Evolutionary conservation across 2,888 invertebrate genomes (phyloP), one percentile per base, ranked within the genome.

Genomic region (Euzophera pinguis): DNA sequence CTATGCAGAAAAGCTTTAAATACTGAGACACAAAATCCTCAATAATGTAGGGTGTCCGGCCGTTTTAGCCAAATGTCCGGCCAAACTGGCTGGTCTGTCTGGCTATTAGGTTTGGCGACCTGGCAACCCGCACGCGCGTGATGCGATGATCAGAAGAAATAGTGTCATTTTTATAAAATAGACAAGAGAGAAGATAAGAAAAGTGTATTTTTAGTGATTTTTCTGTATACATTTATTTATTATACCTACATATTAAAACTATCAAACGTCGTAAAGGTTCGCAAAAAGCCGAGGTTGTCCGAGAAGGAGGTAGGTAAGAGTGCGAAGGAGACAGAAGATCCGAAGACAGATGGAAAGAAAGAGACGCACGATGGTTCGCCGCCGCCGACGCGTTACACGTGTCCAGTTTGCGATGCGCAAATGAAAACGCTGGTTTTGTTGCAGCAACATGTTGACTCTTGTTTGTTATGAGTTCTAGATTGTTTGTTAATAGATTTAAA

Each of bases 401-500:
- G 93, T 61, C 93, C 93, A 0, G 86, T 93, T 55, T 93, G 93
- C 73, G 90, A 90, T 69, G 65, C 78, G 61, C 75, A 82, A 13
- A 92, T 90, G 70, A 87, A 88, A 61, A 83, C 92, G 0, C 63
- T 92, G 14, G 75, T 86, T 60, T 64, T 91, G 39, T 70, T 93
- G 17, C 90, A 93, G 63, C 91, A 92, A 62, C 93, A 93, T 58
- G 84, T 92, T 12, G 92, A 92, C 16, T 72, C 79, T 12, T 92
- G 92, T 65, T 57, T 88, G 29, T 53, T 75, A 48, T 76, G 66
- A 55, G 61, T 16, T 48, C 1, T 10, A 47, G 1, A 47, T 16
- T 13, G 2, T 43, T 2, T 10, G 2, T 43, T 1, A 37, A 37
- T 37, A 13, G 4, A 3, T n/a, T 13, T 37, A 12, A 12, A 12